phyloP scores from a whole-genome alignment of 2,113 vertebrate species.

The Notothenia coriiceps region DNA sequence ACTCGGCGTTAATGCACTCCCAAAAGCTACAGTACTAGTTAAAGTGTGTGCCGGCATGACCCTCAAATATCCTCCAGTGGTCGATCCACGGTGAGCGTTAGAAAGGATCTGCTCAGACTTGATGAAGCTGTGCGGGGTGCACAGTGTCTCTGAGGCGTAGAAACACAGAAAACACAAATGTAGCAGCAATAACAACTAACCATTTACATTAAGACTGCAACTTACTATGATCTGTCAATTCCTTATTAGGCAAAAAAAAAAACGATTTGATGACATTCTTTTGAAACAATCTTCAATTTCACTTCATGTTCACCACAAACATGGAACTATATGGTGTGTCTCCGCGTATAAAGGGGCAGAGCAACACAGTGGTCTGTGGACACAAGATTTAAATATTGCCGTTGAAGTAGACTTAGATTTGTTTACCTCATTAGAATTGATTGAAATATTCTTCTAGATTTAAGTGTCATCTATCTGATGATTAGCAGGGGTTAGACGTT shows the following conservation, averaged over 20 bases:
- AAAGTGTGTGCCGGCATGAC: neutral
- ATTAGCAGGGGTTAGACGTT: neutral
- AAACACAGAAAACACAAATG: constrained; percentile 21
- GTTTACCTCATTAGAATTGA: neutral
- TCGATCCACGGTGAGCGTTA: constrained; percentile 1
- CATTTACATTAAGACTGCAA: constrained; percentile 38
- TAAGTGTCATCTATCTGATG: neutral
- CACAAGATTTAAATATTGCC: neutral
- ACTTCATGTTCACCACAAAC: no score
- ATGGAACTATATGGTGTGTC: neutral
- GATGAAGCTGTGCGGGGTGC: neutral
- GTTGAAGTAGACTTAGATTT: neutral
- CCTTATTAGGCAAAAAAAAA: neutral
- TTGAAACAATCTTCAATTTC: neutral
- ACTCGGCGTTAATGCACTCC: neutral
- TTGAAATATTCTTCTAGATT: neutral
- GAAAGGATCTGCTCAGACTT: constrained; percentile 10
- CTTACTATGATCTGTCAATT: constrained; percentile 2
- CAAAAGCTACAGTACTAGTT: constrained; percentile 7
- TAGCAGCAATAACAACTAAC: constrained; percentile 60
- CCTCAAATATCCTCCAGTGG: neutral
- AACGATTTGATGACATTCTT: neutral
- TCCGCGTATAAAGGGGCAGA: neutral
- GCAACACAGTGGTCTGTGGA: neutral
- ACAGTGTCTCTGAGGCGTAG: constrained; percentile 1